Percentiles rank a stretch among this genome's conserved stretches.
These are phyloP conservation scores for Halocaridina rubra DNA, from an alignment of 2,888 invertebrate genomes.

Conservation along the genomic window DNA sequence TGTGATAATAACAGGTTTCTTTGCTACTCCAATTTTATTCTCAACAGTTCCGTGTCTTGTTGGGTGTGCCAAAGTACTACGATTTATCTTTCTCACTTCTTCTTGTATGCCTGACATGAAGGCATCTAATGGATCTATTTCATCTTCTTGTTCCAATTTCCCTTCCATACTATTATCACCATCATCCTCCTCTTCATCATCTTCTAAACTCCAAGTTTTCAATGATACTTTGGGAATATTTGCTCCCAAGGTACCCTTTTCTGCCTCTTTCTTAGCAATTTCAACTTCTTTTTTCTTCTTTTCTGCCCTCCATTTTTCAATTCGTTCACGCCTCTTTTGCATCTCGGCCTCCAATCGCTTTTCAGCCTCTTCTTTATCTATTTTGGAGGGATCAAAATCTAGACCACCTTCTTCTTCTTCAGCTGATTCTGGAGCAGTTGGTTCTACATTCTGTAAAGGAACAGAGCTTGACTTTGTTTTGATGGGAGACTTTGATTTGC, in stretches of 20 bases:
- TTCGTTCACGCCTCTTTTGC: slow-evolving; percentile 93
- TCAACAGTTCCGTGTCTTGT: neutral
- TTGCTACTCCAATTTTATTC: slow-evolving; percentile 40
- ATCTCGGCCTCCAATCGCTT: slow-evolving; percentile 93
- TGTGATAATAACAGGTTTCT: slow-evolving; percentile 72
- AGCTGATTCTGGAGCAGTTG: slow-evolving; percentile 43
- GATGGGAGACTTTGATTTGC: slow-evolving; percentile 57
- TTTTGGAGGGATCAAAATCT: slow-evolving; percentile 79
- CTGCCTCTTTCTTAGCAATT: slow-evolving; percentile 76
- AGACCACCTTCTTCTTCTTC: slow-evolving; percentile 68
- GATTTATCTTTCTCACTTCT: slow-evolving; percentile 85
- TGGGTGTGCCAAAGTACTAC: neutral
- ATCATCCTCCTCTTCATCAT: slow-evolving; percentile 80
- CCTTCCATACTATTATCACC: slow-evolving; percentile 65
- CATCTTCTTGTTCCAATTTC: slow-evolving; percentile 77
- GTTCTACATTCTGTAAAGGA: slow-evolving; percentile 64
- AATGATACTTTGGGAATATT: slow-evolving; percentile 63
- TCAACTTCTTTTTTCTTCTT: slow-evolving; percentile 89
- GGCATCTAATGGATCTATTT: slow-evolving; percentile 95
- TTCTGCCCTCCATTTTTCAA: slow-evolving; percentile 95
- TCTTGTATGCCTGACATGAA: slow-evolving; percentile 86
- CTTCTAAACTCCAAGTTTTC: slow-evolving; percentile 96
- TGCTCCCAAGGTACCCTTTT: slow-evolving; percentile 70
- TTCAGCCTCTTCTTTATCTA: slow-evolving; percentile 89
- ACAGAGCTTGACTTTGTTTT: slow-evolving; percentile 58